Conservation (phyloP, 2,113 vertebrate species). For the Lonchura striata region DNA sequence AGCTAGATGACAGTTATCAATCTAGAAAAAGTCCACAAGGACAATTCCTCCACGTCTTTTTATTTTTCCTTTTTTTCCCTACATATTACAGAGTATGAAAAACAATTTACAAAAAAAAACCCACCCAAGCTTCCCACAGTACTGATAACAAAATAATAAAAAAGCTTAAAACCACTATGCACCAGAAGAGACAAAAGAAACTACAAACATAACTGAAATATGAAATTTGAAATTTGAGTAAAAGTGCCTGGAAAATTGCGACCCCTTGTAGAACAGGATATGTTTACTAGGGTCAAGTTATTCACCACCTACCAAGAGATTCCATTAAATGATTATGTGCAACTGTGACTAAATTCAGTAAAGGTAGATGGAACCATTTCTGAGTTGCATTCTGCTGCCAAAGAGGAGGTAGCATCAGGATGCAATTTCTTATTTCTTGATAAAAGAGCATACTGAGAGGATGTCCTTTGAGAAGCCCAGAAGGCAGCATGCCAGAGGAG, state of each 20-base stretch:
- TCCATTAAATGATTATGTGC: not conserved
- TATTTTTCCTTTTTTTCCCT: not conserved
- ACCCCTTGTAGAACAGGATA: not conserved
- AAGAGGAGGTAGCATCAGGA: not conserved
- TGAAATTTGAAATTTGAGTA: not conserved
- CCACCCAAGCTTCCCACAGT: no score
- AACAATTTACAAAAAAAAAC: not conserved
- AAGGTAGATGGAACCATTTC: not conserved
- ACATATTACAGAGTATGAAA: not conserved
- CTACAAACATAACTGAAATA: not conserved
- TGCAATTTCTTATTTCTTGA: not conserved
- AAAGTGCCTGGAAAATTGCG: not conserved
- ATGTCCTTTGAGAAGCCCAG: not conserved
- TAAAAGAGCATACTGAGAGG: not conserved
- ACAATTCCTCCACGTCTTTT: not conserved
- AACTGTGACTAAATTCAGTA: not conserved
- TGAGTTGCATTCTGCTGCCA: not conserved
- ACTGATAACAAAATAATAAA: not conserved
- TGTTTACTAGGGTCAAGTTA: not conserved
- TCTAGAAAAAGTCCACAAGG: not conserved
- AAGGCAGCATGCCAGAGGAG: conserved; percentile 7
- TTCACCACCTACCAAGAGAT: not conserved
- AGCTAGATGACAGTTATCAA: not conserved
- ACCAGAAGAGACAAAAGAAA: not conserved
- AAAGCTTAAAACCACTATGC: not conserved